Conservation (phyloP, 2,888 invertebrate genomes). For the Habroteleia sp. region DNA sequence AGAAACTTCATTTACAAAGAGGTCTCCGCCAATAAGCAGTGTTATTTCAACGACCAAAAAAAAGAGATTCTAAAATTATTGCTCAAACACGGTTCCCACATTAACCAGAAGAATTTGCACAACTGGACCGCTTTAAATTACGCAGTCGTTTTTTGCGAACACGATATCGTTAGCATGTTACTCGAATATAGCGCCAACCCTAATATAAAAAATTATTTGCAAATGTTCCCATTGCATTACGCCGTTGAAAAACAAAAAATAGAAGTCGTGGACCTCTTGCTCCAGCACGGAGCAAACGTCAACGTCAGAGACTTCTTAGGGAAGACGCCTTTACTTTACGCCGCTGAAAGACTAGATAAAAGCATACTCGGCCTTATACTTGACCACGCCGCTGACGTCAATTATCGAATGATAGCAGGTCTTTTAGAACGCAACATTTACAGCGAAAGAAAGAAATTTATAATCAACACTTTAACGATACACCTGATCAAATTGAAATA, state of each 20-base stretch:
- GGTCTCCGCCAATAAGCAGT: neutral
- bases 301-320: slow-evolving; percentile 12
- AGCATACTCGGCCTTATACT: neutral
- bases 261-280: slow-evolving; percentile 4
- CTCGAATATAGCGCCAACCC: slow-evolving; percentile 10
- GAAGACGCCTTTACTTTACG: slow-evolving; percentile 7
- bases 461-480: neutral
- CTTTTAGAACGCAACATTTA: neutral
- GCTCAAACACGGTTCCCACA: neutral
- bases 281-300: slow-evolving; percentile 6
- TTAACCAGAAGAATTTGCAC: neutral
- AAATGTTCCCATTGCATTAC: slow-evolving; percentile 17
- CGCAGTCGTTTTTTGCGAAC: slow-evolving; percentile 1
- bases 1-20: too few relatives aligned
- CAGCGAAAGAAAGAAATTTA: neutral
- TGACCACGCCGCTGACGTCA: neutral
- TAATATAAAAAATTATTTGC: slow-evolving; percentile 1
- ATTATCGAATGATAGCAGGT: neutral
- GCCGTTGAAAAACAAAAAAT: neutral
- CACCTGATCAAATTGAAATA: neutral
- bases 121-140: slow-evolving; percentile 4
- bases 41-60: neutral
- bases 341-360: neutral
- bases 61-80: neutral
- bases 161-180: slow-evolving; percentile 3